Conservation (phyloP, 1,140 invertebrate species). For the Camponotus pennsylvanicus region DNA sequence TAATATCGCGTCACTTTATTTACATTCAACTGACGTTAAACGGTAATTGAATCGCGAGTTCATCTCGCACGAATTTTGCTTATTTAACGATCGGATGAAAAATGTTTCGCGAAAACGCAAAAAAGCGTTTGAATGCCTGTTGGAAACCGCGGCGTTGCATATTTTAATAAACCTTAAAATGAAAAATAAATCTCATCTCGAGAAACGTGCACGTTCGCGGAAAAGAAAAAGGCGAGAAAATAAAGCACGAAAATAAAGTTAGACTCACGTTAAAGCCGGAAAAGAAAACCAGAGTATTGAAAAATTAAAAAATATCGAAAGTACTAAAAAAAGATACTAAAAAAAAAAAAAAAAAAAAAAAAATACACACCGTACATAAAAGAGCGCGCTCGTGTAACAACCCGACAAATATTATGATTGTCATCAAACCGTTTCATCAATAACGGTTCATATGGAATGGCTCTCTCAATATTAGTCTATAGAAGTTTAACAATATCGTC, state of each 20-base stretch:
- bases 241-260: not conserved
- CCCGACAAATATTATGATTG: slow-evolving; percentile 38
- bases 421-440: slow-evolving; percentile 20
- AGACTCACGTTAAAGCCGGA: not conserved
- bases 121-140: not conserved
- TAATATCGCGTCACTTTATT: slow-evolving; percentile 24
- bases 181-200: not conserved
- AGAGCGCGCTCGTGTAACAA: not conserved
- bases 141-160: not conserved
- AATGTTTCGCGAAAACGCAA: not conserved
- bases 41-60: slow-evolving; percentile 41
- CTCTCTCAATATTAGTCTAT: not conserved
- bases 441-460: slow-evolving; percentile 8
- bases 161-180: slow-evolving; percentile 25
- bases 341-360: too few species aligned
- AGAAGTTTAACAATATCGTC: slow-evolving; percentile 22
- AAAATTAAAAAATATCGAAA: not conserved
- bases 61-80: not conserved
- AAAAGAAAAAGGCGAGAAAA: not conserved
- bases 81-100: slow-evolving; percentile 33
- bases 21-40: slow-evolving; percentile 2
- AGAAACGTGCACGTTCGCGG: not conserved
- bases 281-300: not conserved
- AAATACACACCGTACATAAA: not conserved
- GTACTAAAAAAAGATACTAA: too few species aligned